Base-by-base conservation (phyloP, 2,888 invertebrate species). In the Epsilonema sp. region DNA sequence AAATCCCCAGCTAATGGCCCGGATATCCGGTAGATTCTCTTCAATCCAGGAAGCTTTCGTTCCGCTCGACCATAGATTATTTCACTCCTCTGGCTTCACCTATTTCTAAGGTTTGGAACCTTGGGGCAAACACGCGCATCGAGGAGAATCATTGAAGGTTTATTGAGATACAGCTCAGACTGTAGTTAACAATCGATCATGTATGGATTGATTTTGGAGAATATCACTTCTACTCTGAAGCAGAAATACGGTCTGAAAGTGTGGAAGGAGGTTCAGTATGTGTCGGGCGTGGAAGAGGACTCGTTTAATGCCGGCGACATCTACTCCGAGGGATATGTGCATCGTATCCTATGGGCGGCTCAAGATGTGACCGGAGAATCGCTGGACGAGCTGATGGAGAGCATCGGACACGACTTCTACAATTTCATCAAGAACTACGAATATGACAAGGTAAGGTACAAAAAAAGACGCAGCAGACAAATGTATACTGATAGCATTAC, bases 381-480 rank as follows among this genome's bases (percentile, higher is more conserved):
- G 2, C 48, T 51, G 11, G 56, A 51, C 44, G 48, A 42, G 44
- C 11, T 52, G 2, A 50, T 52, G 49, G 46, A 49, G 41, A 49
- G 20, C 41, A 54, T 55, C 25, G 59, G 59, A 2, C 37, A 42
- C 26, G 52, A 47, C 42, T 59, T 59, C 45, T 56, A 54, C 47
- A 47, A 52, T 8, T 58, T 58, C 47, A 48, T 57, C 11, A 48
- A 48, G 5, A 58, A 55, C 37, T 58, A 54, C 48, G 56, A 58
- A 39, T 58, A 57, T 50, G 50, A 58, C 47, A 59, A 58, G 54
- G 56, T 55, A 36, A 22, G 43, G 20, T 26, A n/a, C n/a, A n/a
- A n/a, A n/a, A n/a, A n/a, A n/a, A n/a, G n/a, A n/a, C n/a, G n/a
- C n/a, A n/a, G n/a, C n/a, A n/a, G n/a, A n/a, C n/a, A n/a, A n/a